Conservation (phyloP, 92 coral and sea anemone species). For the Zoanthus gigantus region DNA sequence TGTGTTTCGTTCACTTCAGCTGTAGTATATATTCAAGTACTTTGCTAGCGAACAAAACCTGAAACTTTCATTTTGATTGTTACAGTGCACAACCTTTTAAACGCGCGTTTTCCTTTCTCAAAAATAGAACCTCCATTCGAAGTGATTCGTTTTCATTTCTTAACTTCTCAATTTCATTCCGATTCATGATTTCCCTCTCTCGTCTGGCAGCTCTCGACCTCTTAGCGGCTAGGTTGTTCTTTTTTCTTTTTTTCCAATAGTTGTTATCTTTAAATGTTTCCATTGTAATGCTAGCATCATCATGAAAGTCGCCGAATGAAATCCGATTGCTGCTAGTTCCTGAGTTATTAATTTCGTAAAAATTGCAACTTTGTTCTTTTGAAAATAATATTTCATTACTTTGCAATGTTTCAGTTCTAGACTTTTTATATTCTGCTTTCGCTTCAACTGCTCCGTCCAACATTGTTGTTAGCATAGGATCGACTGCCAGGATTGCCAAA, state of each 20-base stretch:
- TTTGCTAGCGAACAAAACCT: no score
- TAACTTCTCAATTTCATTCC: neutral
- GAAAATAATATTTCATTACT: neutral
- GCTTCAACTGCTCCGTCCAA: neutral
- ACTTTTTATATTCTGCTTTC: neutral
- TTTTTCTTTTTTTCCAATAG: constrained; percentile 32
- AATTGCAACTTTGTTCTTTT: no score
- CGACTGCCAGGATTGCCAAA: neutral
- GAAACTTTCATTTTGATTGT: neutral
- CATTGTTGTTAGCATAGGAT: neutral
- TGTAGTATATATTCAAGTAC: no score
- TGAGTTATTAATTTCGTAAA: neutral
- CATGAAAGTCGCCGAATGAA: neutral
- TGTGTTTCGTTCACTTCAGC: no score
- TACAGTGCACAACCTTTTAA: constrained; percentile 3
- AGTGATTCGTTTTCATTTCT: constrained; percentile 12
- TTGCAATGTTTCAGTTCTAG: neutral
- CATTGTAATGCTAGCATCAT: neutral
- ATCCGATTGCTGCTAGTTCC: neutral
- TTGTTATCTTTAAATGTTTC: constrained; percentile 9
- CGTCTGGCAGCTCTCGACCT: constrained; percentile 32
- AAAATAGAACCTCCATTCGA: constrained; percentile 1
- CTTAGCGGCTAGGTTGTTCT: constrained; percentile 24
- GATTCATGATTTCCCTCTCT: constrained; percentile 23
- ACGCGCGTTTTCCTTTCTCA: constrained; percentile 36